phyloP scores from a whole-genome alignment of 2,888 invertebrate species.

The Stomorhina lunata region DNA sequence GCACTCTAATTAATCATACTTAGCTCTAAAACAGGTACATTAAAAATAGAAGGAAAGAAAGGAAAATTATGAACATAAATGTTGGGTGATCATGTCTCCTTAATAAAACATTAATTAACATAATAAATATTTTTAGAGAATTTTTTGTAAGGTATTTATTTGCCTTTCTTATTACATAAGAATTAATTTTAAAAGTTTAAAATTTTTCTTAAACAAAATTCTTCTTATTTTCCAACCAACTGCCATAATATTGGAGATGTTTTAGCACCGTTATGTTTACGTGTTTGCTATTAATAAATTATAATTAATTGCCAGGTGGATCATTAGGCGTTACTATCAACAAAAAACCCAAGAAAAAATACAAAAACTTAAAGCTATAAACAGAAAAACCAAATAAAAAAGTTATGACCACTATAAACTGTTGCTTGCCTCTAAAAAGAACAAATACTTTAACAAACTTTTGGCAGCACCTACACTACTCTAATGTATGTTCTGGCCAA shows the following conservation, averaged over 20 bases:
- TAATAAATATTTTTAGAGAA: neutral
- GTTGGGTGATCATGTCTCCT: constrained; percentile 44
- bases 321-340: constrained; percentile 65
- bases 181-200: constrained; percentile 30
- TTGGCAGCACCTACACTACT: constrained; percentile 49
- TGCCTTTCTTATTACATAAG: constrained; percentile 8
- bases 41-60: neutral
- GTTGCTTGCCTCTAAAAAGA: neutral
- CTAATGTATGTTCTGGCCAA: neutral
- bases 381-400: neutral
- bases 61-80: constrained; percentile 13
- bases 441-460: neutral
- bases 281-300: constrained; percentile 64
- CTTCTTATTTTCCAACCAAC: neutral
- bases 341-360: constrained; percentile 25
- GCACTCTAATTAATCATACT: constrained; percentile 53
- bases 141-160: neutral
- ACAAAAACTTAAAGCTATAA: neutral
- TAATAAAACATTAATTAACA: constrained; percentile 56
- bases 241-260: constrained; percentile 10
- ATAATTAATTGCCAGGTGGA: constrained; percentile 65
- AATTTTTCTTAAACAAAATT: constrained; percentile 28
- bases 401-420: constrained; percentile 49
- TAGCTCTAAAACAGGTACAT: constrained; percentile 10
- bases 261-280: constrained; percentile 58